Conservation (phyloP, 2,888 invertebrate genomes). For the Lypha dubia region DNA sequence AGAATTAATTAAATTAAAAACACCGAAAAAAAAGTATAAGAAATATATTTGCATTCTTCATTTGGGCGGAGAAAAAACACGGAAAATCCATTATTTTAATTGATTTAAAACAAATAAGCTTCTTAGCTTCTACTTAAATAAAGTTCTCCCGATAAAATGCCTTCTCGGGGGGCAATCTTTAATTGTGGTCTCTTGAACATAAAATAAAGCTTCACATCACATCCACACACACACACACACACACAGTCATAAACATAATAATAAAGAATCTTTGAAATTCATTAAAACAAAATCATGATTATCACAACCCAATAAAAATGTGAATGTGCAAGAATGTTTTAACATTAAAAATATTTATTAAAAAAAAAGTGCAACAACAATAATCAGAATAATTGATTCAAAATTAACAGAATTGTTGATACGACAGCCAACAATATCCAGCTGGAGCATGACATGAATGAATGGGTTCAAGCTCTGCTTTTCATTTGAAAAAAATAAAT, state of each 20-base stretch:
- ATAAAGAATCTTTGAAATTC: constrained; percentile 43
- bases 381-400: constrained; percentile 59
- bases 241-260: constrained; percentile 1
- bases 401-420: constrained; percentile 47
- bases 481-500: not conserved
- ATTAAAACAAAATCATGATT: constrained; percentile 57
- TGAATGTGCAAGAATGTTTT: not conserved
- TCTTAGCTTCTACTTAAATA: not conserved
- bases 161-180: not conserved
- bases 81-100: too few relatives aligned
- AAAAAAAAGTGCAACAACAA: constrained; percentile 26
- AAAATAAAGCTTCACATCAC: constrained; percentile 16
- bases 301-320: not conserved
- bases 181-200: not conserved
- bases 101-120: not conserved
- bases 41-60: not conserved
- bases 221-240: not conserved
- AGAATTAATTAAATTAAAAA: not conserved
- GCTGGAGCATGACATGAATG: not conserved
- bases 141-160: too few relatives aligned
- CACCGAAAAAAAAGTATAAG: not conserved
- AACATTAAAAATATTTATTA: constrained; percentile 12
- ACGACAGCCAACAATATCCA: not conserved
- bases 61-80: too few relatives aligned
- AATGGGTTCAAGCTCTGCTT: not conserved